phyloP scores from a whole-genome alignment of 2,888 invertebrate species.

The Melinopterus prodromus region DNA sequence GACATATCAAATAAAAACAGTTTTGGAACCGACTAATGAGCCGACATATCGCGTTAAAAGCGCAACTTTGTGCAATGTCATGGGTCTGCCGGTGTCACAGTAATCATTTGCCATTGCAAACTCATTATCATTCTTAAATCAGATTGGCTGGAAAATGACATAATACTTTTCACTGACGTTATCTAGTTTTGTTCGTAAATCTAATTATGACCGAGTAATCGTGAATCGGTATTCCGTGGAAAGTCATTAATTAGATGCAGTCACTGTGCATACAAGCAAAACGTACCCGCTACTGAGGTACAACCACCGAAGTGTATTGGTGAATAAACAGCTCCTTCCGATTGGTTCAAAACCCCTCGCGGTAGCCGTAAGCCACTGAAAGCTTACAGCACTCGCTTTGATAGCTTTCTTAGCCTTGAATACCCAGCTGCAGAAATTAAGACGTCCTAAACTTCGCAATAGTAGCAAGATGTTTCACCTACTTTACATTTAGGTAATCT shows the following conservation, averaged over 20 bases:
- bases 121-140: too few species aligned
- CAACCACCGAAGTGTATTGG: background rate
- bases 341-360: background rate
- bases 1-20: too few species aligned
- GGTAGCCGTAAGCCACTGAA: background rate
- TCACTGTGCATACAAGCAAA: background rate
- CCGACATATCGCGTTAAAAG: too few species aligned
- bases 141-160: background rate
- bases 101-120: too few species aligned
- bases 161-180: background rate
- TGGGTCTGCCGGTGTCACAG: too few species aligned
- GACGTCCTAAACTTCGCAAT: background rate
- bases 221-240: background rate
- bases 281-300: background rate
- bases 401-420: background rate
- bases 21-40: too few species aligned
- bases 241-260: background rate
- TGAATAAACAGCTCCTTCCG: background rate
- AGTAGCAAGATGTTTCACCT: background rate
- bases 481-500: background rate
- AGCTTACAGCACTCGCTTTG: background rate
- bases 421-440: background rate
- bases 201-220: background rate
- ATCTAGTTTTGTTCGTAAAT: background rate
- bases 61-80: too few species aligned